A percentile compares a stretch with the other conserved stretches of the same genome.
These are phyloP conservation scores for Nebria ingens DNA, from an alignment of 1,140 invertebrate species.

Conservation along the genomic window DNA sequence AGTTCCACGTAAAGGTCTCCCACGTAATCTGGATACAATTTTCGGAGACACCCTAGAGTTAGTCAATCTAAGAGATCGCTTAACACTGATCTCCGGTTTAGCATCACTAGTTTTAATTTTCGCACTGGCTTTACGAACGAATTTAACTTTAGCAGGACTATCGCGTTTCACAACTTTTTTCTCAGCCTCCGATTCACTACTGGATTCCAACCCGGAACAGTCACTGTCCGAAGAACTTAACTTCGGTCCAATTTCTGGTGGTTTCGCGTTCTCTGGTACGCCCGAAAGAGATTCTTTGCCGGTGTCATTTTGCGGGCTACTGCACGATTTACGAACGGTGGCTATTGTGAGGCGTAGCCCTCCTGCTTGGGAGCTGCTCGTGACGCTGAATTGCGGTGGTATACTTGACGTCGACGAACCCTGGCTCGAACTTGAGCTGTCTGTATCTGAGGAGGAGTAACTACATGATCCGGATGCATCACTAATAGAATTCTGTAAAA, in stretches of 20 bases:
- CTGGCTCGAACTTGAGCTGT: conserved; percentile 30
- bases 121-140: neutral
- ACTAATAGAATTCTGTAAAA: conserved; percentile 31
- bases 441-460: conserved; percentile 30
- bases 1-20: neutral
- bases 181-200: neutral
- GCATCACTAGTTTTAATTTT: neutral
- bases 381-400: conserved; percentile 29
- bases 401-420: conserved; percentile 27
- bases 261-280: neutral
- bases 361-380: conserved; percentile 29
- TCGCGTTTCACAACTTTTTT: neutral
- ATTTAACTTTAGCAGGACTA: neutral
- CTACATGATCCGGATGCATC: conserved; percentile 31
- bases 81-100: neutral
- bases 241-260: neutral
- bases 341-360: conserved; percentile 30
- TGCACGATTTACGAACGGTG: conserved; percentile 27
- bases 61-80: neutral
- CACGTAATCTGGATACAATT: neutral
- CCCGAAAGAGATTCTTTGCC: neutral
- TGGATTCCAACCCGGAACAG: neutral
- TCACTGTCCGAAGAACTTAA: neutral
- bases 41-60: neutral
- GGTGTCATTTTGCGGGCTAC: conserved; percentile 21